Conservation (phyloP, 2,113 vertebrate species). For the Saimiri boliviensis region DNA sequence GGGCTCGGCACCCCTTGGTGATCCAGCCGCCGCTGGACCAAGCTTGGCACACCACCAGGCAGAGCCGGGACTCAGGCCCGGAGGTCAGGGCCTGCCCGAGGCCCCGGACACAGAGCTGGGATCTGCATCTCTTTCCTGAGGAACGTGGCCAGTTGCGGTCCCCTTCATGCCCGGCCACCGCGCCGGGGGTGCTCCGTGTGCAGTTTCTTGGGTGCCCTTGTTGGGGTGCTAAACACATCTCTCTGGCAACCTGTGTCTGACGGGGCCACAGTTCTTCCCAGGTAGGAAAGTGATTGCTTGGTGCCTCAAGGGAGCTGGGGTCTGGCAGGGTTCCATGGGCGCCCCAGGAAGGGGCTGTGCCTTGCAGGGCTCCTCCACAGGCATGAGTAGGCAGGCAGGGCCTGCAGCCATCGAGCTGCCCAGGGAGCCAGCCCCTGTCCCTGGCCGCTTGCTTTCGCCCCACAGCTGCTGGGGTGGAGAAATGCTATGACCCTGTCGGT, state of each 20-base stretch:
- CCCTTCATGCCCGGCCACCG: fast-evolving
- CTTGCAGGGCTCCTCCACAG: not conserved
- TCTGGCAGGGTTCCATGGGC: fast-evolving
- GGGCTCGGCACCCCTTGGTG: too few species aligned
- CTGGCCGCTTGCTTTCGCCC: fast-evolving
- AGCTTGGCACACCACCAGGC: fast-evolving
- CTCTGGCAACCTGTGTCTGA: not conserved
- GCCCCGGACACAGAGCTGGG: fast-evolving
- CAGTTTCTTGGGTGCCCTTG: not conserved
- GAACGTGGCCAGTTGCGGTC: not conserved
- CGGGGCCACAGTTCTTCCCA: not conserved
- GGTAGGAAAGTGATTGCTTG: not conserved
- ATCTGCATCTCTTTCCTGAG: not conserved
- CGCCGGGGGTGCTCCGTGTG: fast-evolving
- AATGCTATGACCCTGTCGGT: not conserved
- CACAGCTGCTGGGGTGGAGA: not conserved
- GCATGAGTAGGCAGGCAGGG: not conserved
- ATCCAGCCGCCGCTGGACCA: too few species aligned
- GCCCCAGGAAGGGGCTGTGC: not conserved
- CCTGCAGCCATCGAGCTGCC: not conserved
- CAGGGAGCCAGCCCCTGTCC: not conserved
- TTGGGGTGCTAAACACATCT: not conserved
- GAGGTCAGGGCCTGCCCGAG: too few species aligned
- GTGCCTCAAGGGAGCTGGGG: not conserved
- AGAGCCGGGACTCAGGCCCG: not conserved